Evolutionary conservation across 1,140 invertebrate genomes (phyloP), one percentile per base, ranked within the genome.

Genomic region (Pomacea maculata): DNA sequence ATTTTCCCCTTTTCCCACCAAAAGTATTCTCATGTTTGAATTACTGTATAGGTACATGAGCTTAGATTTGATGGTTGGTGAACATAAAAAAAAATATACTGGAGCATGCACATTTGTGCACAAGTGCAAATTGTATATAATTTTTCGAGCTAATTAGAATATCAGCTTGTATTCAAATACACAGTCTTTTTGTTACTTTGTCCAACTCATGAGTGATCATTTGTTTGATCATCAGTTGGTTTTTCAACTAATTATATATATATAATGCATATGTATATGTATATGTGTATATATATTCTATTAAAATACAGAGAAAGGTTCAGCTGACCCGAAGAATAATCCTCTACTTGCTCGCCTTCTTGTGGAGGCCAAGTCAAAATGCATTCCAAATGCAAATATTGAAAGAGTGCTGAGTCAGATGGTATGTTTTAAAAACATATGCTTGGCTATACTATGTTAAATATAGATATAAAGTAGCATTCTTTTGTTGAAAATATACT

Each of bases 281-380:
- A 25, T 25, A 25, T 25, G 25, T 25, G 25, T 25, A 25, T 25
- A 25, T 25, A 45, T 45, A 70, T 70, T 70, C 57, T 70, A 15
- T 70, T 70, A 11, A 29, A 45, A 29, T 73, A 8, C 78, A 80
- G 78, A 73, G n/a, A 80, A 68, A 63, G 78, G 78, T 34, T 52
- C 57, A 34, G 61, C 65, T 7, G 78, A 80, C 55, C 78, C 78
- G 1, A 80, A 80, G 63, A 8, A 15, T 54, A 80, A 70, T 70
- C 61, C 55, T 25, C 55, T 64, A 14, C 78, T 80, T 45, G 78
- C 78, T 14, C 70, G 57, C 12, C 61, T 80, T 12, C 71, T 80
- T 54, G 70, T 55, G 25, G 78, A 80, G 19, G 78, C 70, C 15
- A 80, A 74, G 52, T 17, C 70, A 21, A 73, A 74, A 52, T 55